Evolutionary conservation across 2,797 vertebrate species (phyloP).

Genomic region (Mus minutoides): DNA sequence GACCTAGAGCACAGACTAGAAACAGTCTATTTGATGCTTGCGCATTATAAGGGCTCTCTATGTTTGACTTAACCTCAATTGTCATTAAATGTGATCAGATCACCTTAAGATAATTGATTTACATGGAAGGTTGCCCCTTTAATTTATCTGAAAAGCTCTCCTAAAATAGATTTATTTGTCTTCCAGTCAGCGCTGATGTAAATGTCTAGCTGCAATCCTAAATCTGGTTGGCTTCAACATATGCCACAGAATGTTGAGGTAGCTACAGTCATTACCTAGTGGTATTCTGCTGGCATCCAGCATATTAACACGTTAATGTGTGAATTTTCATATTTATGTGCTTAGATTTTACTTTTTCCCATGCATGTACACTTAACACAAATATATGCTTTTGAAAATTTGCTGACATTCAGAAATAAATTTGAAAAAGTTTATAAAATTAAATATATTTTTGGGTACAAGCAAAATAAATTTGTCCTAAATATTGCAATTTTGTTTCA

Average conservation of each 20-base stretch:
- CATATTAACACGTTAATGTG: constrained; percentile 56
- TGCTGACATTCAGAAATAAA: constrained; percentile 84
- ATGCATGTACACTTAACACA: constrained; percentile 82
- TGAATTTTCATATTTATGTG: neutral
- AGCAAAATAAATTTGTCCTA: neutral
- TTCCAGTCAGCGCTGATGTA: constrained; percentile 65
- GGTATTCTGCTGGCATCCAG: constrained; percentile 80
- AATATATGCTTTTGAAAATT: constrained; percentile 83
- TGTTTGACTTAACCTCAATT: neutral
- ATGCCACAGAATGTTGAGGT: constrained; percentile 60
- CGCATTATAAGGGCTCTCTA: neutral
- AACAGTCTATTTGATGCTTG: neutral
- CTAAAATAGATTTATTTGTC: neutral
- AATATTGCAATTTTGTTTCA: neutral
- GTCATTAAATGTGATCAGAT: neutral
- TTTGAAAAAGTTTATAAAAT: constrained; percentile 26
- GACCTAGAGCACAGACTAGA: neutral
- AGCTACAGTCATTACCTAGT: constrained; percentile 65
- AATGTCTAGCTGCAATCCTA: constrained; percentile 67
- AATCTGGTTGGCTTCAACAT: constrained; percentile 64
- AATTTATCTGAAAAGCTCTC: constrained; percentile 55
- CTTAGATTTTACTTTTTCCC: neutral
- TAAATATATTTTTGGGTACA: neutral
- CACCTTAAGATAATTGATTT: constrained; percentile 34
- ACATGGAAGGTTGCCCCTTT: constrained; percentile 70